phyloP scores from a whole-genome alignment of 1,140 invertebrate species.

The Drosophila repletoides region DNA sequence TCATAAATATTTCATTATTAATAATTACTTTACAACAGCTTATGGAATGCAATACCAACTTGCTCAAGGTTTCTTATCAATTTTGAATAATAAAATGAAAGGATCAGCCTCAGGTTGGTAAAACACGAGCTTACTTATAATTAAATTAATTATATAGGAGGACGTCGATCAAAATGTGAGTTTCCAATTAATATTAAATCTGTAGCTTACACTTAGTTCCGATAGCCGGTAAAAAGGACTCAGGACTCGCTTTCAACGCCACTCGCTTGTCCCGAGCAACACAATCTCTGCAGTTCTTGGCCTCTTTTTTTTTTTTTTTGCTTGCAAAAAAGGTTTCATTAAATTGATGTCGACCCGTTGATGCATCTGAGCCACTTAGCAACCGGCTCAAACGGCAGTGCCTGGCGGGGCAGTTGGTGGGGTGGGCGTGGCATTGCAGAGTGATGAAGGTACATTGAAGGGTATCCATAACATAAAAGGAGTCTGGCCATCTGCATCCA shows the following conservation, averaged over 20 bases:
- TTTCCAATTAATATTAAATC: not conserved
- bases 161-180: no score
- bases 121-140: no score
- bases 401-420: not conserved
- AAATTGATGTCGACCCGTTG: constrained; percentile 28
- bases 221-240: no score
- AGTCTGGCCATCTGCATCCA: constrained; percentile 28
- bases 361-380: constrained; percentile 24
- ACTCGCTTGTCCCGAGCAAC: constrained; percentile 15
- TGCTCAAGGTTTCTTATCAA: no score
- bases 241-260: constrained; percentile 1
- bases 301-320: constrained; percentile 3
- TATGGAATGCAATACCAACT: no score
- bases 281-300: constrained; percentile 11
- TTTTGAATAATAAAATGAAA: no score
- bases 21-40: no score
- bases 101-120: no score
- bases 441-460: constrained; percentile 8
- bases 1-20: no score
- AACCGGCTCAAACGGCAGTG: not conserved
- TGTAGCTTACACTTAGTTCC: not conserved
- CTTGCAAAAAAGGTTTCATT: constrained; percentile 17
- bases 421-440: not conserved
- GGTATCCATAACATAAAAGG: constrained; percentile 46
- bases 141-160: constrained; percentile 9